Evolutionary conservation across 2,797 vertebrate genomes (phyloP).

Genomic region (Acanthurus leucopareius): DNA sequence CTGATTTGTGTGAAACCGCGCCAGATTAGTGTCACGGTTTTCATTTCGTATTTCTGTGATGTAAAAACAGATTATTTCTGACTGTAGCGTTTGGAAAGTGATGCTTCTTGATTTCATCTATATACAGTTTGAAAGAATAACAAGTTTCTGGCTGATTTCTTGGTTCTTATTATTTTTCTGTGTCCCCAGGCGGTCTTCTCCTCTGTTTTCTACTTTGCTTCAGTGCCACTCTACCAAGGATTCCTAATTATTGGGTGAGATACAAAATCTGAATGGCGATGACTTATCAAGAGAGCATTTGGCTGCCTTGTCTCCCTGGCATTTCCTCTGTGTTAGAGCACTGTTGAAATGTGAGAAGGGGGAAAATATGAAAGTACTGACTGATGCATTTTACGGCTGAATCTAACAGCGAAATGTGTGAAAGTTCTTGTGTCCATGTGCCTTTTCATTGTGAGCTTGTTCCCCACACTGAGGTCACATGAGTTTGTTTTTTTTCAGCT

Average conservation of each 20-base stretch:
- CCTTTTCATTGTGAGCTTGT: constrained; percentile 25
- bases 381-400: constrained; percentile 40
- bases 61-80: neutral
- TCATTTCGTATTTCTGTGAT: neutral
- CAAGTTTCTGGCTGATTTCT: constrained; percentile 3
- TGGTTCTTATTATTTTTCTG: constrained; percentile 6
- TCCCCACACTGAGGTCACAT: constrained; percentile 1
- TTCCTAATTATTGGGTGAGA: constrained; percentile 98
- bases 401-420: constrained; percentile 36
- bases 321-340: constrained; percentile 76
- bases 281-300: constrained; percentile 80
- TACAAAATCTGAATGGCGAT: constrained; percentile 53
- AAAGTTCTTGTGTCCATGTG: constrained; percentile 15
- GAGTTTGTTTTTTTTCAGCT: constrained; percentile 81
- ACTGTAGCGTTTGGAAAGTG: neutral
- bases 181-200: constrained; percentile 93
- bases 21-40: neutral
- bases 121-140: constrained; percentile 1
- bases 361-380: constrained; percentile 66
- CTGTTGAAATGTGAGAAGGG: constrained; percentile 59
- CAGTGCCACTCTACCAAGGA: constrained; percentile 97
- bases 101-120: neutral
- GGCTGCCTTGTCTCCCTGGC: constrained; percentile 67
- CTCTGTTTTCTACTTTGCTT: constrained; percentile 98
- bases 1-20: constrained; percentile 1